These are phyloP conservation scores for Rambutsinella grinnellia DNA, from an alignment of 2,888 invertebrate genomes.

Conservation along the genomic window DNA sequence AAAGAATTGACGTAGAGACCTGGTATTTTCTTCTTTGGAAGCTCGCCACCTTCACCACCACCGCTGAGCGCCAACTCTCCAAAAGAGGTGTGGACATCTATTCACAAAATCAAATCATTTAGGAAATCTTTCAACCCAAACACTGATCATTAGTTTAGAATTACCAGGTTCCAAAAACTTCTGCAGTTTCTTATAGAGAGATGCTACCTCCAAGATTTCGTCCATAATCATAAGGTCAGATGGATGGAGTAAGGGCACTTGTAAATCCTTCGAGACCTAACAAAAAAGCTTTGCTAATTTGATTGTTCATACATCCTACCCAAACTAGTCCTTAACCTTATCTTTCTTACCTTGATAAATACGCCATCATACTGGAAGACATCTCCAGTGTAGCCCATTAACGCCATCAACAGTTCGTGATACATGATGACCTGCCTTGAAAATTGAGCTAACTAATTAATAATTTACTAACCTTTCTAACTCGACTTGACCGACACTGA, in stretches of 20 bases:
- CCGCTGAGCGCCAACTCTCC: neutral
- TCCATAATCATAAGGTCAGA: conserved; percentile 58
- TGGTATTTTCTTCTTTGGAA: too few species aligned
- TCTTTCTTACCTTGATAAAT: conserved; percentile 48
- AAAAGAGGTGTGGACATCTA: conserved; percentile 2
- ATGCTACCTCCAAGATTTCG: conserved; percentile 62
- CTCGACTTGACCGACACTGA: too few species aligned
- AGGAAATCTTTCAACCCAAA: neutral
- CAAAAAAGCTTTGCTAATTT: neutral
- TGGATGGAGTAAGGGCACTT: conserved; percentile 60
- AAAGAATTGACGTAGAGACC: conserved; percentile 60
- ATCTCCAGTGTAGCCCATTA: conserved; percentile 62
- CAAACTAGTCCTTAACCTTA: conserved; percentile 38
- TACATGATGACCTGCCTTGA: conserved; percentile 52
- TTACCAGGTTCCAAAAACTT: conserved; percentile 59
- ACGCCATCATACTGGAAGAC: conserved; percentile 57
- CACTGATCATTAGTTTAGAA: too few species aligned
- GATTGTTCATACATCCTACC: neutral
- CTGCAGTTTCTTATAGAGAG: conserved; percentile 56
- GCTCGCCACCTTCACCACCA: neutral
- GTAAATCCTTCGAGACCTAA: conserved; percentile 57
- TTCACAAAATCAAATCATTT: neutral
- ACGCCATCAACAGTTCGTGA: conserved; percentile 63
- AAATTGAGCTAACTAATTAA: too few species aligned
- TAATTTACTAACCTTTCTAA: too few species aligned